Base-by-base conservation (phyloP, 2,797 vertebrate genomes). In the Gymnoscopelus microlampas region DNA sequence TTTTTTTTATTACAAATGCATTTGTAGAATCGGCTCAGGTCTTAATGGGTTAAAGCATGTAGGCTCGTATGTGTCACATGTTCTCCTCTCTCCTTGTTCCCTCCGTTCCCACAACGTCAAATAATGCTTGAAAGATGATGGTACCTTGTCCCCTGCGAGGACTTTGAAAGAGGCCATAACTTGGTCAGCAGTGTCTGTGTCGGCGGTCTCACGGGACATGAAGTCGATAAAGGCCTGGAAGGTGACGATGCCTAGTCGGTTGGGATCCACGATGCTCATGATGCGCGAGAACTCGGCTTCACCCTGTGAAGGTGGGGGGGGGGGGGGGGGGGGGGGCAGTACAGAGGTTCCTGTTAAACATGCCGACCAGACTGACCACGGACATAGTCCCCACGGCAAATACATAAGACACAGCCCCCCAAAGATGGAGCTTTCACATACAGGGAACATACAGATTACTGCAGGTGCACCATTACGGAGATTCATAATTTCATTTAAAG, bases 151-250 rank as follows among this genome's bases (percentile, higher is more conserved):
- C 71, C 98, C 98, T 2, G 98, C 98, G 83, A 99, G 94, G 76
- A 99, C 96, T 86, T 99, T 99, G 93, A 99, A 99, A 79, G 98
- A 99, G 68, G 97, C 95, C 94, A 99, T 95, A 88, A 99, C 98
- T 77, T 99, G 98, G 92, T 99, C 98, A 53, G 98, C 98, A 0
- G 98, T 99, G 71, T 99, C 98, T 0, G 98, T 99, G 80, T 99
- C 98, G 4, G 97, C 96, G 0, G 97, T 98, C 87, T 99, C 98
- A 0, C 96, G 95, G 78, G 97, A 99, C 98, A 99, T 99, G 82
- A 99, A 99, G 92, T 99, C 98, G 0, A 99, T 98, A 91, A 99
- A 99, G 91, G 95, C 97, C 93, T 99, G 98, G 94, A 99, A 99
- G 0, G 97, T 98, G 90, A 99, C 93, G 3, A 96, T 86, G 51